These are phyloP conservation scores for Amblyjoppa proteus DNA, from an alignment of 2,888 invertebrate genomes.

Conservation along the genomic window DNA sequence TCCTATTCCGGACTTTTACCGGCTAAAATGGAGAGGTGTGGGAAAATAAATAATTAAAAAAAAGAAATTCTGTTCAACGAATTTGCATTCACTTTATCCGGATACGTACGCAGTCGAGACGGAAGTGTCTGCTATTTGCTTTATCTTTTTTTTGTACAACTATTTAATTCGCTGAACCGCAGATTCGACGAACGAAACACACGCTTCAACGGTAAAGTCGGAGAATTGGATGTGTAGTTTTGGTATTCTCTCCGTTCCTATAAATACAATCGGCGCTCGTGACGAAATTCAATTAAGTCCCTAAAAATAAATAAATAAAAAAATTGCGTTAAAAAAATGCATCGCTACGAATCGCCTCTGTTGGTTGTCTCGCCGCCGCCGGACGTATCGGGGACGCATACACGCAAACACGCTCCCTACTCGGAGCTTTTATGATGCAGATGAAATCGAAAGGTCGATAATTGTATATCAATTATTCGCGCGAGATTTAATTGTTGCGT, in stretches of 20 bases:
- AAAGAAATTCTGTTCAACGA: not conserved
- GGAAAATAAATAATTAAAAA: not conserved
- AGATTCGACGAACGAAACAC: slow-evolving; percentile 3
- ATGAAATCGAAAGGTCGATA: slow-evolving; percentile 42
- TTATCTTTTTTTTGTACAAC: not conserved
- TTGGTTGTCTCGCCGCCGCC: slow-evolving; percentile 35
- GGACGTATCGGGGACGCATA: slow-evolving; percentile 12
- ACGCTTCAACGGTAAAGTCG: not conserved
- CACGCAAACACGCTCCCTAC: not conserved
- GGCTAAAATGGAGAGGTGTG: not conserved
- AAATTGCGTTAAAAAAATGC: slow-evolving; percentile 41
- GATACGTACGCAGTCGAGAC: not conserved
- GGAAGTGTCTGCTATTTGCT: not conserved
- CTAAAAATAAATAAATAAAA: slow-evolving; percentile 23
- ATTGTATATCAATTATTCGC: slow-evolving; percentile 63
- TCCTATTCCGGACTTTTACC: not conserved
- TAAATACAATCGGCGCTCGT: slow-evolving; percentile 45
- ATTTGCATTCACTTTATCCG: not conserved
- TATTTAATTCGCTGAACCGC: not conserved
- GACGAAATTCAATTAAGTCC: slow-evolving; percentile 53
- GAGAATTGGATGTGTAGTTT: slow-evolving; percentile 15
- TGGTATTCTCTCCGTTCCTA: slow-evolving; percentile 10
- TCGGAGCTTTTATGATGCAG: slow-evolving; percentile 13
- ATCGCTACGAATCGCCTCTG: slow-evolving; percentile 31
- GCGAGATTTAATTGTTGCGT: slow-evolving; percentile 48